Base-by-base conservation (phyloP, 2,797 vertebrate genomes). In the Streptopelia turtur region DNA sequence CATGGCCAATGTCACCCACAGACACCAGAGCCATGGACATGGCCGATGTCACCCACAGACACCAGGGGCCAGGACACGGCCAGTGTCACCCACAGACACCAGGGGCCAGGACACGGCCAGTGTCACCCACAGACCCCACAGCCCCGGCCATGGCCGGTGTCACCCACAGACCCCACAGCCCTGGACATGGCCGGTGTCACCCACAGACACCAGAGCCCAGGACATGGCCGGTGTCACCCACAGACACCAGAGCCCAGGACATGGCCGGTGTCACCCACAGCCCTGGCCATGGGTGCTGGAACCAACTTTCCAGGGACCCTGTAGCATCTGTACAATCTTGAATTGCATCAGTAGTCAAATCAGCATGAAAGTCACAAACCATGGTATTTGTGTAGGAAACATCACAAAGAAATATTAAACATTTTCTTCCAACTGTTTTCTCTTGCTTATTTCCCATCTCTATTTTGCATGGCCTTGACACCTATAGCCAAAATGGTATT, bases 281-380 rank as follows among this genome's bases (percentile, higher is more conserved):
- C 14, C 47, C 13, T 9, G 18, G 18, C 18, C 53, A 23, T 22
- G 6, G 55, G 43, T 45, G 43, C 43, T 45, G 43, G 18, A 45
- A 45, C 31, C 9, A n/a, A 10, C 49, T 59, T 37, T 13, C 28
- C 11, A n/a, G 56, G 30, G 5, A 5, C 35, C 49, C 37, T 28
- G 14, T 3, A 11, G 56, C 2, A 1, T 28, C 83, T 0, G 31
- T 39, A 43, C 20, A 18, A 5, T 14, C 59, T 31, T 49, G n/a
- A 9, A 35, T 10, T 68, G 59, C 37, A 31, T 15, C 57, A 53
- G 45, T 13, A 59, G 45, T 41, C 33, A 78, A 35, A 50, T 10
- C 77, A 49, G n/a, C 35, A 16, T 1, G 30, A 76, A 82, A 60
- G 9, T 37, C 83, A 66, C 66, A n/a, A 30, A 9, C 30, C 1